phyloP scores from a whole-genome alignment of 2,113 vertebrate genomes.

The Craseonycteris thonglongyai region DNA sequence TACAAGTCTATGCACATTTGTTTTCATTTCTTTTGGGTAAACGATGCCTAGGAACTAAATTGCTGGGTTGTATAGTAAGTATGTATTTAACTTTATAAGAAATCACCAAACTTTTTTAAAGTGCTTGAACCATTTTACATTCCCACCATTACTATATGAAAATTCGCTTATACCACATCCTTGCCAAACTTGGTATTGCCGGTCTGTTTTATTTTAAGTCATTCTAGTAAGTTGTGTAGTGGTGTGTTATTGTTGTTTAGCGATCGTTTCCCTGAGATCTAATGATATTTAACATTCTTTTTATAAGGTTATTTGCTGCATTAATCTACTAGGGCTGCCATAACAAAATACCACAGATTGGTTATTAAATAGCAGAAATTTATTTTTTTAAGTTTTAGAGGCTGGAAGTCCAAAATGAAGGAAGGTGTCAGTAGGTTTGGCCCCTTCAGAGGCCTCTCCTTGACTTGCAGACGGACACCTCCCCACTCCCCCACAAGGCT shows the following conservation, averaged over 20 bases:
- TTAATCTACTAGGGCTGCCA: not conserved
- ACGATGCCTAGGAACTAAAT: not conserved
- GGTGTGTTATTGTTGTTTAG: not conserved
- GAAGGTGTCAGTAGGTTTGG: not conserved
- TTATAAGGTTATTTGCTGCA: not conserved
- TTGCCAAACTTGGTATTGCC: not conserved
- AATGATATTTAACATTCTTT: not conserved
- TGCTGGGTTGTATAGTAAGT: not conserved
- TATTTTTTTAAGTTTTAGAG: not conserved
- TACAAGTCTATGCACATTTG: not conserved
- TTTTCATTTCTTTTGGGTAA: slow-evolving; percentile 22
- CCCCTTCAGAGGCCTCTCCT: not conserved
- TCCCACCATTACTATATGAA: not conserved
- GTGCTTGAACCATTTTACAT: not conserved
- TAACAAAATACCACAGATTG: not conserved
- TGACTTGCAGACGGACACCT: not conserved
- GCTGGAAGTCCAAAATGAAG: not conserved
- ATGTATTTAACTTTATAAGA: slow-evolving; percentile 21
- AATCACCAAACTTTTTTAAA: not conserved
- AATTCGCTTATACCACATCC: not conserved
- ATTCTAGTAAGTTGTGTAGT: not conserved
- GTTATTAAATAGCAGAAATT: not conserved
- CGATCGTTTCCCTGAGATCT: not conserved
- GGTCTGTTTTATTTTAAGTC: not conserved
- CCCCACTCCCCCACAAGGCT: not conserved